Conservation (phyloP, 2,797 vertebrate genomes). For the Enteromius trimaculatus region DNA sequence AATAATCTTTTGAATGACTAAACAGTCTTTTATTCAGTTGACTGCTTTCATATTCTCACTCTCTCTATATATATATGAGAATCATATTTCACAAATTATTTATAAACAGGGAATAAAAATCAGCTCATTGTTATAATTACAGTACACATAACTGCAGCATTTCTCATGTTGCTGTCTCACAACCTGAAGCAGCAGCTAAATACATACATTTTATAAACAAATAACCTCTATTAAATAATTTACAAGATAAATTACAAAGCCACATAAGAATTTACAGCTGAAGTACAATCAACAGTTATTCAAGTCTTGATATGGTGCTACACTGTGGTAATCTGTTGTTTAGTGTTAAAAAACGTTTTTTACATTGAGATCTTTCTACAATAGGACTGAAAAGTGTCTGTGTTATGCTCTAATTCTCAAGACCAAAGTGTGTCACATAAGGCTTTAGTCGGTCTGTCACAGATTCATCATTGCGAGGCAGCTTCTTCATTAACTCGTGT, state of each 20-base stretch:
- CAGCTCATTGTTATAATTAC: not conserved
- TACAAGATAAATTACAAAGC: not conserved
- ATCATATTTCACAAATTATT: too few relatives aligned
- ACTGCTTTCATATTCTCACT: not conserved
- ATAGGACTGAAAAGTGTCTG: not conserved
- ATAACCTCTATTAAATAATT: not conserved
- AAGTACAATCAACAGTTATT: not conserved
- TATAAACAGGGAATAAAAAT: not conserved
- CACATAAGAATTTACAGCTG: not conserved
- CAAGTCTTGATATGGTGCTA: not conserved
- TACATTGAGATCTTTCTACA: not conserved
- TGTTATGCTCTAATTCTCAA: not conserved
- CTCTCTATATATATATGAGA: too few relatives aligned
- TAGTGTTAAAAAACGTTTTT: not conserved
- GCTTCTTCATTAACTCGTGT: constrained; percentile 6
- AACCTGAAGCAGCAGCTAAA: not conserved
- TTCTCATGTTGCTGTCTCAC: not conserved
- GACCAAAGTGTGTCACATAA: constrained; percentile 1
- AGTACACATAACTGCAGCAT: not conserved
- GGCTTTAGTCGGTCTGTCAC: constrained; percentile 33
- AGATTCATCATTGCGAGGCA: constrained; percentile 45
- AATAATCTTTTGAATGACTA: not conserved
- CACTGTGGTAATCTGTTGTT: not conserved
- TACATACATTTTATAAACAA: not conserved
- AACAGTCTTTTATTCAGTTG: not conserved